These are phyloP conservation scores for Phragmatobia fuliginosa DNA, from an alignment of 2,888 invertebrate species.

Conservation along the genomic window DNA sequence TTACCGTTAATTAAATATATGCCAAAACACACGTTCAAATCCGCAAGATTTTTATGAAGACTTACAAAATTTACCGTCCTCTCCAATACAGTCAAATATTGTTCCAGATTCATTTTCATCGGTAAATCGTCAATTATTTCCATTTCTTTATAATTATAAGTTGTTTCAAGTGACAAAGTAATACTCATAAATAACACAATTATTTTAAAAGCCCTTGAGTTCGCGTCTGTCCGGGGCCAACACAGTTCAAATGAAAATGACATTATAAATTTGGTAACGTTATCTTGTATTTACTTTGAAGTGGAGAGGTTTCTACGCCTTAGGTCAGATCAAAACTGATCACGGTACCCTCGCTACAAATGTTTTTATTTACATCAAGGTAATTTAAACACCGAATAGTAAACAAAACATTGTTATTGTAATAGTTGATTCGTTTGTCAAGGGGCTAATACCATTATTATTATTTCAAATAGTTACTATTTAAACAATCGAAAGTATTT, in stretches of 20 bases:
- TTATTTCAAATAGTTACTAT: neutral
- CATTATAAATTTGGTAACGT: neutral
- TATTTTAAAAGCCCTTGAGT: neutral
- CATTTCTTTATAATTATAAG: slow-evolving; percentile 18
- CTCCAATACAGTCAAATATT: slow-evolving; percentile 56
- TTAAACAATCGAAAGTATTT: neutral
- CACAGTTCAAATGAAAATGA: neutral
- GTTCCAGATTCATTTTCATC: slow-evolving; percentile 50
- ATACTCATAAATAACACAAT: neutral
- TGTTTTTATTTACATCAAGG: slow-evolving; percentile 7
- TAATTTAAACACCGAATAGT: slow-evolving; percentile 14
- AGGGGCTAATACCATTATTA: neutral
- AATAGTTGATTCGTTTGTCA: neutral
- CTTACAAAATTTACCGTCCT: slow-evolving; percentile 54
- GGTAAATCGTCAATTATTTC: slow-evolving; percentile 21
- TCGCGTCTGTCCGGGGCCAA: neutral
- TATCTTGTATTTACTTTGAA: neutral
- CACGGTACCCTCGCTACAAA: neutral
- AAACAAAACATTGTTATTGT: slow-evolving; percentile 46
- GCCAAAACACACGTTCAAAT: slow-evolving; percentile 65
- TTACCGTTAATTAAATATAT: slow-evolving; percentile 68
- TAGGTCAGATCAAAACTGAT: slow-evolving; percentile 3
- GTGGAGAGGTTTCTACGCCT: slow-evolving; percentile 6
- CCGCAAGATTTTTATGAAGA: slow-evolving; percentile 53
- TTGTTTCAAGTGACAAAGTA: neutral